Evolutionary conservation across 2,113 vertebrate species (phyloP), one percentile per base, ranked within the genome.

Genomic region (Pipra filicauda): DNA sequence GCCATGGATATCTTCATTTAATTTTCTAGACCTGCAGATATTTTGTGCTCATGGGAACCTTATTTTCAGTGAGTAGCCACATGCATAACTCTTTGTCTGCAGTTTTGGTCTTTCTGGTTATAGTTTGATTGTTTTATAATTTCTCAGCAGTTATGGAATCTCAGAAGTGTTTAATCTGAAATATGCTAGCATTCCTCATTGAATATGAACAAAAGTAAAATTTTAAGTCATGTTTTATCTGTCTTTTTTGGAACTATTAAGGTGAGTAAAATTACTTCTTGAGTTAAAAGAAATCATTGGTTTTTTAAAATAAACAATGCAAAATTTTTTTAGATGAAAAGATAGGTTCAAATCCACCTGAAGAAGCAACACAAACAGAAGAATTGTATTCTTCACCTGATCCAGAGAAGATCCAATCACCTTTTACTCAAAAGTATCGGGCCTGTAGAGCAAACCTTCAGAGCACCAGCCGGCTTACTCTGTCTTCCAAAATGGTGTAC

Each of bases 371-470:
- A 71, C 91, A 97, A 93, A 97, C 70, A 41, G 98, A 98, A 85
- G 97, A 98, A 41, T 95, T 93, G 19, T 98, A 98, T 97, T 98
- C 97, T 88, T 98, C 98, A 88, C 97, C 98, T 77, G 98, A 99
- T 95, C 97, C 97, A 61, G 98, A 99, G 62, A 97, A 97, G 28
- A 95, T 97, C 35, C 89, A 96, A 4, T 98, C 98, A 79, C 98
- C 98, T 49, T 95, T 98, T 69, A 85, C 97, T 79, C 98, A 97
- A 66, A 99, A 98, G 92, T 98, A 97, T 91, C 98, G 96, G 78
- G 97, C 98, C 73, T 98, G 98, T 96, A 99, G 97, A 93, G 98
- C 98, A 88, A 99, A 99, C 93, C 98, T 99, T 80, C 99, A 99
- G 96, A 99, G 99, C 86, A 98, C 99, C 65, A 99, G 99, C 96